Conservation (phyloP, 2,888 invertebrate species). For the Stenichneumon culpator region DNA sequence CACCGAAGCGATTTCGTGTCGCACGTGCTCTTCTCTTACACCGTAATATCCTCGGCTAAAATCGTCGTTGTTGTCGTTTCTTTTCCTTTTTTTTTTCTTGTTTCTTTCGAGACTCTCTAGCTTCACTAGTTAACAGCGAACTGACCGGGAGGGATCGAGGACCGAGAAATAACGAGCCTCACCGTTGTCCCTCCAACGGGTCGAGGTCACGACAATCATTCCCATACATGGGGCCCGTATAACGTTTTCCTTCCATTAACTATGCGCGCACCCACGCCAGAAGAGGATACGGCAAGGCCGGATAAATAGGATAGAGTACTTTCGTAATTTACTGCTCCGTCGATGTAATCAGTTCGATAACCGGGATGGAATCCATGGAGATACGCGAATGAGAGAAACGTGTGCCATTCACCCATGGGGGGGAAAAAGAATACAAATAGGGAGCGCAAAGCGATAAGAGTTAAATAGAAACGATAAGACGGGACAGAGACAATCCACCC, state of each 20-base stretch:
- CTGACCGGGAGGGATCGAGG: slow-evolving; percentile 59
- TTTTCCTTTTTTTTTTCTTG: slow-evolving; percentile 20
- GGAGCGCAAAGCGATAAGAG: background rate
- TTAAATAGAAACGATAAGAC: background rate
- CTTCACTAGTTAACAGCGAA: slow-evolving; percentile 43
- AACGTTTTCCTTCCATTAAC: slow-evolving; percentile 57
- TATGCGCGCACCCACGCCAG: slow-evolving; percentile 53
- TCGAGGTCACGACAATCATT: slow-evolving; percentile 68
- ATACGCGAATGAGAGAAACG: slow-evolving; percentile 25
- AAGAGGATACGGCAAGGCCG: slow-evolving; percentile 29
- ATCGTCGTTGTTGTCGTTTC: slow-evolving; percentile 15
- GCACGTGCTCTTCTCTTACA: slow-evolving; percentile 54
- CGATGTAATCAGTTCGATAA: slow-evolving; percentile 18
- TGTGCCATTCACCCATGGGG: background rate
- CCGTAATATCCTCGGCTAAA: slow-evolving; percentile 16
- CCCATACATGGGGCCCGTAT: slow-evolving; percentile 59
- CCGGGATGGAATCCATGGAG: background rate
- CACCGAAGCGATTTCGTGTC: slow-evolving; percentile 59
- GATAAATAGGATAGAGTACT: slow-evolving; percentile 28
- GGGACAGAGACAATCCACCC: background rate
- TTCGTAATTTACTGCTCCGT: slow-evolving; percentile 8
- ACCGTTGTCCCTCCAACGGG: slow-evolving; percentile 68
- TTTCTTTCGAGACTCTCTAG: background rate
- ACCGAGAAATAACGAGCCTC: slow-evolving; percentile 66
- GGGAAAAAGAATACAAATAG: background rate